Base-by-base conservation (phyloP, 1,140 invertebrate species). In the Aphelenchoides besseyi region DNA sequence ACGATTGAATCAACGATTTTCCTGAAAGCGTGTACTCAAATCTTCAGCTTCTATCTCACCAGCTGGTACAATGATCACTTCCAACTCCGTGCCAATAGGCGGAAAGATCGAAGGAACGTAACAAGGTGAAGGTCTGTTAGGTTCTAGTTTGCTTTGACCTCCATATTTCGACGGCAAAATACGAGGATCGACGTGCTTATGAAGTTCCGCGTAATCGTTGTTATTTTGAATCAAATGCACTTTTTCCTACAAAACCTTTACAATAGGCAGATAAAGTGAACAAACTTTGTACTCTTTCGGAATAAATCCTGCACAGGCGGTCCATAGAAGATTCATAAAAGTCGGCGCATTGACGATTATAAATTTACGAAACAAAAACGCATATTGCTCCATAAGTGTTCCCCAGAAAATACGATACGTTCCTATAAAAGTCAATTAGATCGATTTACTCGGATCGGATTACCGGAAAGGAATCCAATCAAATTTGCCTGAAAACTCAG, bases 391-490 rank as follows among this genome's bases (percentile, higher is more conserved):
- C 16, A 75, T 55, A 18, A 75, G 23, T 30, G 71, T 75, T 29
- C 74, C 74, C 74, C 74, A 75, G 33, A 75, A 48, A 30, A 75
- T 75, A 8, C 74, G 55, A 36, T 75, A 75, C 8, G 74, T 53
- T 8, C 74, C 73, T 75, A 48, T 8, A 53, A 12, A 54, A 68
- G 16, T 2, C 8, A 70, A n/a, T 52, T 28, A 2, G 18, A 12
- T 32, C 48, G 1, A 16, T 18, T n/a, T 23, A 68, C 30, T 3
- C 29, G 9, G 5, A 1, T 48, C 2, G 28, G 16, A 63, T 8
- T 30, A 73, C 72, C 72, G 9, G 59, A 57, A 26, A 74, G 37
- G 57, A 74, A 74, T 35, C 37, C 35, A 32, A 75, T 68, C 0
- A 75, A 35, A 57, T 76, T 76, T 32, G 74, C 30, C 33, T 75